phyloP scores from a whole-genome alignment of 1,140 invertebrate species.

The Bradysia coprophila region DNA sequence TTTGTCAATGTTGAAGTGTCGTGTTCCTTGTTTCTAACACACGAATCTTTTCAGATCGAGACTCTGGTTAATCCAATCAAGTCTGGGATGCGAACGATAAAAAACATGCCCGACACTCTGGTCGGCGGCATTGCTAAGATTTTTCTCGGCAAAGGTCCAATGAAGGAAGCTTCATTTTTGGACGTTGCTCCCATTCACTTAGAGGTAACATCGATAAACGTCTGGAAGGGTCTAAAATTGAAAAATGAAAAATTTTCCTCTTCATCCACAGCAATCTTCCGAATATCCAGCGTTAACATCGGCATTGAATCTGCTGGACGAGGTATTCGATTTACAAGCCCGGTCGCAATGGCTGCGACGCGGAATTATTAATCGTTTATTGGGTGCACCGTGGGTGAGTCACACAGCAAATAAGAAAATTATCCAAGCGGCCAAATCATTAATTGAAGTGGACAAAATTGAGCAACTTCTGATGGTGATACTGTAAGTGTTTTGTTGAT shows the following conservation, averaged over 20 bases:
- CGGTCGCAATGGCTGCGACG: constrained; percentile 76
- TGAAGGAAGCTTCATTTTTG: constrained; percentile 28
- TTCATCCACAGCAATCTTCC: neutral
- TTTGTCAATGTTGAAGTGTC: no score
- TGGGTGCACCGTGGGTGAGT: constrained; percentile 5
- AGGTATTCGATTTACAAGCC: constrained; percentile 77
- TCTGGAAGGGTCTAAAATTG: neutral
- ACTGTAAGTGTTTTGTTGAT: constrained; percentile 4
- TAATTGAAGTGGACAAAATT: constrained; percentile 4
- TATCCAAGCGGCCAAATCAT: constrained; percentile 1
- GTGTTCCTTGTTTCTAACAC: no score
- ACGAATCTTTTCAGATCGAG: constrained; percentile 44
- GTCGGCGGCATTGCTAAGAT: constrained; percentile 46
- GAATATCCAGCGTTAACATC: constrained; percentile 4
- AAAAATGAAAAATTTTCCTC: neutral
- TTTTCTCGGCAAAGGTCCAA: constrained; percentile 24
- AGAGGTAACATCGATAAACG: constrained; percentile 25
- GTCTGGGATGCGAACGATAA: constrained; percentile 60
- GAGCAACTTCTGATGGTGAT: constrained; percentile 1
- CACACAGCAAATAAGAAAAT: constrained; percentile 4
- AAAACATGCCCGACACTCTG: constrained; percentile 65
- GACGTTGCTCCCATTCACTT: constrained; percentile 23
- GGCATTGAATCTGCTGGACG: constrained; percentile 71
- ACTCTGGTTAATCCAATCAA: constrained; percentile 64
- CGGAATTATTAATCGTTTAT: constrained; percentile 4